Evolutionary conservation across 2,888 invertebrate species (phyloP).

Genomic region (Margaritifera margaritifera): DNA sequence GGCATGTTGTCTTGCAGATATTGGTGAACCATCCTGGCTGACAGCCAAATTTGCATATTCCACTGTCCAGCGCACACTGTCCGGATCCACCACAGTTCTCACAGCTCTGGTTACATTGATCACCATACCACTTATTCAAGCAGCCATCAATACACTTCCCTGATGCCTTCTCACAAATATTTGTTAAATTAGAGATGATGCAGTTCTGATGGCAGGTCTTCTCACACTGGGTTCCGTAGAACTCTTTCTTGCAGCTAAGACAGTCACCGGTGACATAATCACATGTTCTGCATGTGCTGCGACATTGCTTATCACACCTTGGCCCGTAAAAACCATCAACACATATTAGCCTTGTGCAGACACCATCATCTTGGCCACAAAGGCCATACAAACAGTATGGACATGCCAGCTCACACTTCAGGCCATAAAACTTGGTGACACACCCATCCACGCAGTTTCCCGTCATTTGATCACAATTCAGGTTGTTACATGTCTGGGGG

Average conservation of each 20-base stretch:
- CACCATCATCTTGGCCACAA: too few species aligned
- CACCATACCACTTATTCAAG: too few species aligned
- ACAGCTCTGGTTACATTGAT: too few species aligned
- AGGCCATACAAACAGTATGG: background rate
- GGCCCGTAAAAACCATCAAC: too few species aligned
- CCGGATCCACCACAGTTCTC: too few species aligned
- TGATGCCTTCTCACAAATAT: too few species aligned
- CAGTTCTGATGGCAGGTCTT: constrained; percentile 14
- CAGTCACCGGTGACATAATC: constrained; percentile 19
- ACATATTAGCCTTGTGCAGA: too few species aligned
- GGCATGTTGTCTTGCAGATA: constrained; percentile 16
- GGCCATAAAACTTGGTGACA: constrained; percentile 7
- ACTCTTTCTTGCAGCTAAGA: constrained; percentile 14
- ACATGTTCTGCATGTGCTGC: constrained; percentile 18
- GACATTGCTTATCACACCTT: too few species aligned
- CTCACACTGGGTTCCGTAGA: too few species aligned
- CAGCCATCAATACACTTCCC: too few species aligned
- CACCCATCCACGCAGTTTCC: constrained; percentile 4
- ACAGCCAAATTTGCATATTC: constrained; percentile 23
- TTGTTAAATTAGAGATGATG: background rate
- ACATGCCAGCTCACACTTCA: constrained; percentile 13
- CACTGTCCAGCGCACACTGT: background rate
- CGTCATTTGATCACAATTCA: too few species aligned
- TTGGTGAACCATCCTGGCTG: constrained; percentile 15
- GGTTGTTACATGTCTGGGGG: too few species aligned